Evolutionary conservation across 2,113 vertebrate genomes (phyloP).

Genomic region (Anser cygnoides): DNA sequence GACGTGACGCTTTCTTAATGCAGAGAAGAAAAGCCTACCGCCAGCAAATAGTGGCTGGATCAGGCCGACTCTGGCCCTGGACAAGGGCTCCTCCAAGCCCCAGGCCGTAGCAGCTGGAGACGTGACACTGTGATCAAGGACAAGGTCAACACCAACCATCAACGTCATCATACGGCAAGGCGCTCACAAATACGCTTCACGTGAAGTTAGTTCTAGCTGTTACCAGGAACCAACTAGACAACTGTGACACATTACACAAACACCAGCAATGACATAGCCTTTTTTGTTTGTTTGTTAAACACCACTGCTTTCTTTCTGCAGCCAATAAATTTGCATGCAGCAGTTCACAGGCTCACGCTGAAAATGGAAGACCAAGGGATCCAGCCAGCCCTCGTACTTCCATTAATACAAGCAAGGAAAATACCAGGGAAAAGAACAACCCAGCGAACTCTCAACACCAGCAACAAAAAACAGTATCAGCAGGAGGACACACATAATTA

Average conservation of each 20-base stretch:
- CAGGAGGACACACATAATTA: background rate
- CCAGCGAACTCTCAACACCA: background rate
- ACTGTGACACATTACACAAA: background rate
- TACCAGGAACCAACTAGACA: background rate
- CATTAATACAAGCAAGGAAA: background rate
- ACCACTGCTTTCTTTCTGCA: background rate
- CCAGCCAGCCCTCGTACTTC: background rate
- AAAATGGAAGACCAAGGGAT: background rate
- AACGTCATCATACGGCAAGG: background rate
- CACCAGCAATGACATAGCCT: background rate
- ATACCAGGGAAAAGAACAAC: background rate
- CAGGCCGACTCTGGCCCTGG: no score
- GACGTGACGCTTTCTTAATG: background rate
- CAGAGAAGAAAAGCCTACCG: background rate
- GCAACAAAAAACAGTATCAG: background rate
- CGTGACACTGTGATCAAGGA: no score
- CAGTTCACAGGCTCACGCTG: background rate
- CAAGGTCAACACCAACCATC: background rate
- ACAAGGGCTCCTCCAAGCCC: background rate
- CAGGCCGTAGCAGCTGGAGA: no score
- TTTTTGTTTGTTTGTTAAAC: no score
- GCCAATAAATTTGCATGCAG: background rate
- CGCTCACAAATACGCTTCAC: background rate
- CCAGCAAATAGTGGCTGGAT: background rate
- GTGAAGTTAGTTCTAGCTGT: background rate